Conservation (phyloP, 2,797 vertebrate species). For the Cossypha heuglini region DNA sequence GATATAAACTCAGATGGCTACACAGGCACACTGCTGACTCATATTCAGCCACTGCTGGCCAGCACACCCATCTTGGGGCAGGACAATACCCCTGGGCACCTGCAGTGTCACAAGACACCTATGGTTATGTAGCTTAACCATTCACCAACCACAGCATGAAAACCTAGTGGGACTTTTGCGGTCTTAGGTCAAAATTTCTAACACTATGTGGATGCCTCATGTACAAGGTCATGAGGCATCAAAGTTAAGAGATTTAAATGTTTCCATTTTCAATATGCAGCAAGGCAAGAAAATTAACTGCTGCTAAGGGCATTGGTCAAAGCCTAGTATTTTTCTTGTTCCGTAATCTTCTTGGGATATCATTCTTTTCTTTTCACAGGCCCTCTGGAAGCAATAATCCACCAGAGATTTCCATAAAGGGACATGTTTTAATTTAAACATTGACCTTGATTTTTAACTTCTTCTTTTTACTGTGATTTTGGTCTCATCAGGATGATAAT, state of each 20-base stretch:
- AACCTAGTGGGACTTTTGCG: not conserved
- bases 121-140: not conserved
- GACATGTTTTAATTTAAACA: not conserved
- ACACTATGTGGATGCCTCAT: no score
- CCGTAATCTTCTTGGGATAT: rapidly evolving
- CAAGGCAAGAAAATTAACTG: not conserved
- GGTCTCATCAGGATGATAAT: not conserved
- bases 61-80: not conserved
- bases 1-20: no score
- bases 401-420: not conserved
- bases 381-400: not conserved
- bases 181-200: not conserved
- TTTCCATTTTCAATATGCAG: not conserved
- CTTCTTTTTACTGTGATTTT: not conserved
- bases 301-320: not conserved
- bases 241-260: not conserved
- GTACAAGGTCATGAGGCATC: not conserved
- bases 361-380: not conserved
- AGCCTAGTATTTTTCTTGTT: not conserved
- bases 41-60: not conserved
- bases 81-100: not conserved
- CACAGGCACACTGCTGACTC: not conserved
- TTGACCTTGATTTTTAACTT: not conserved
- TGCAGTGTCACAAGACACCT: not conserved
- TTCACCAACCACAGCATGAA: not conserved